Evolutionary conservation across 2,797 vertebrate species (phyloP).

Genomic region (Poeciliopsis paucimaculata): DNA sequence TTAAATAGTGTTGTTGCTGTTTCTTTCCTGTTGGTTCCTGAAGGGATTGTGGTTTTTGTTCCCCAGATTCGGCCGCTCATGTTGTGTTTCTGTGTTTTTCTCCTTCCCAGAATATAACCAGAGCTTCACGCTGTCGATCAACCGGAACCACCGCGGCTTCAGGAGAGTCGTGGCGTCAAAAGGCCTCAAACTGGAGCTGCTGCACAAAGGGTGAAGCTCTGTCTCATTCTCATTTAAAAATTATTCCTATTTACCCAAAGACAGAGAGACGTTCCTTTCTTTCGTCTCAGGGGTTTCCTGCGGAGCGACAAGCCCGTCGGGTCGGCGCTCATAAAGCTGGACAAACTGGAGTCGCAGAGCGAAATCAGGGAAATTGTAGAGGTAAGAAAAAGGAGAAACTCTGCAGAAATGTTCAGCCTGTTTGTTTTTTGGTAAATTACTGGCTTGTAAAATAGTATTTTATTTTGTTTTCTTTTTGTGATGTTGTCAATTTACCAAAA

Average conservation of each 20-base stretch:
- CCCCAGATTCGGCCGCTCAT: background rate
- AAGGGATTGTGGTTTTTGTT: background rate
- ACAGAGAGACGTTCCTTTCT: background rate
- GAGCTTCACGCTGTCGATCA: slow-evolving; percentile 92
- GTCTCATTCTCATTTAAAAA: background rate
- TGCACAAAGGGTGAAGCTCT: slow-evolving; percentile 92
- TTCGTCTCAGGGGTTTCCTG: slow-evolving; percentile 80
- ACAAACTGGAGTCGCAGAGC: slow-evolving; percentile 91
- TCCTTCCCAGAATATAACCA: slow-evolving; percentile 87
- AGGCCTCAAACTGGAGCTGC: slow-evolving; percentile 95
- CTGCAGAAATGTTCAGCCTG: too few relatives aligned
- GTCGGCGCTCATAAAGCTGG: slow-evolving; percentile 90
- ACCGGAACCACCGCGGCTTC: slow-evolving; percentile 93
- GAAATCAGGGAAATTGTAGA: slow-evolving; percentile 93
- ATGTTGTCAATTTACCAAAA: too few relatives aligned
- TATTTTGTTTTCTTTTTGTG: too few relatives aligned
- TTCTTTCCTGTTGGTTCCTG: background rate
- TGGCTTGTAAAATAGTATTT: too few relatives aligned
- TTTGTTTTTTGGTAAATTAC: too few relatives aligned
- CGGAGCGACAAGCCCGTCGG: slow-evolving; percentile 95
- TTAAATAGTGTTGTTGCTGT: background rate
- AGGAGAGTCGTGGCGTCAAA: slow-evolving; percentile 88
- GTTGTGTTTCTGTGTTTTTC: background rate
- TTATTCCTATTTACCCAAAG: background rate
- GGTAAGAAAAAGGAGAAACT: slow-evolving; percentile 36